A percentile compares a stretch with the other conserved stretches of the same genome.
Evolutionary conservation across 2,113 vertebrate genomes (phyloP).

Genomic region (Piprites chloris): DNA sequence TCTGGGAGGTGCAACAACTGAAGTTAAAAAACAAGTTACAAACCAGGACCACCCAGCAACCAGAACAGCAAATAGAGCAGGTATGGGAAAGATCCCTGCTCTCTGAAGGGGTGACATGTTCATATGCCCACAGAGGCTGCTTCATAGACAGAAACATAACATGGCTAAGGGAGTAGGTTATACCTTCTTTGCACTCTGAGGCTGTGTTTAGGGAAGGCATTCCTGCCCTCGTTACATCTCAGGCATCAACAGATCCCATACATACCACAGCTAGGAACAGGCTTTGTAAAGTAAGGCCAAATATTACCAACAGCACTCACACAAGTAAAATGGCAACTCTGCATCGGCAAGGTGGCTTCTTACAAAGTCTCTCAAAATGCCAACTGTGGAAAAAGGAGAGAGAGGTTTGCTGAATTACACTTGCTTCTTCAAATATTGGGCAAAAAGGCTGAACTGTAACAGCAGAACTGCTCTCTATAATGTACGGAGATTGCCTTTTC

Average conservation of each 20-base stretch:
- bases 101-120: neutral
- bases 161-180: neutral
- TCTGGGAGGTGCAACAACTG: conserved; percentile 79
- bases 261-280: neutral
- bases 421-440: neutral
- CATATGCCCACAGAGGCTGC: neutral
- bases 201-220: neutral
- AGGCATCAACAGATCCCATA: neutral
- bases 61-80: neutral
- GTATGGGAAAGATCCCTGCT: neutral
- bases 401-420: neutral
- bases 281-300: neutral
- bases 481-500: neutral
- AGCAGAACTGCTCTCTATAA: neutral
- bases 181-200: neutral
- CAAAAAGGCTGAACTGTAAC: neutral
- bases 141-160: neutral
- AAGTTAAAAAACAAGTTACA: conserved; percentile 50
- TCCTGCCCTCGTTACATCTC: neutral
- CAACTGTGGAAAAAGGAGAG: conserved; percentile 76
- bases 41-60: conserved; percentile 5
- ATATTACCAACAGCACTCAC: conserved; percentile 75
- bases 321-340: conserved; percentile 84
- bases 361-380: conserved; percentile 82
- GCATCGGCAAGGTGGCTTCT: conserved; percentile 82